Evolutionary conservation across 2,797 vertebrate species (phyloP).

Genomic region (Myripristis jacobus): DNA sequence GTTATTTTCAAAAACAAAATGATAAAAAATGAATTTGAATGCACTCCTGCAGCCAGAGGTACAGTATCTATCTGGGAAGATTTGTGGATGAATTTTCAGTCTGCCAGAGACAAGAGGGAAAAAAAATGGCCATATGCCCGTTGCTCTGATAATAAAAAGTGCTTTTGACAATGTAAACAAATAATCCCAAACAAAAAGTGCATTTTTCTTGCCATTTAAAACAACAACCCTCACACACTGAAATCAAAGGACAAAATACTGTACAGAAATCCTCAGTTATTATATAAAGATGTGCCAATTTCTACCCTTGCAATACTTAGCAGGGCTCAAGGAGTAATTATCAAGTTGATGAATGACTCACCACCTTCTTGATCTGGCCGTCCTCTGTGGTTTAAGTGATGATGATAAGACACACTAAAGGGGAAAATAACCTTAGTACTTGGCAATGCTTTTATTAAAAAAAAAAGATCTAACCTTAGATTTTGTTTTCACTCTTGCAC

Average conservation of each 20-base stretch:
- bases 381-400: constrained; percentile 30
- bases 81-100: too few relatives aligned
- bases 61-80: too few relatives aligned
- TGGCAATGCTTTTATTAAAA: constrained; percentile 9
- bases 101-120: too few relatives aligned
- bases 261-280: constrained; percentile 25
- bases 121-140: neutral
- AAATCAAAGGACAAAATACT: constrained; percentile 22
- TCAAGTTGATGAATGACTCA: constrained; percentile 57
- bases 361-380: constrained; percentile 14
- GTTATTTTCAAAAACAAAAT: too few relatives aligned
- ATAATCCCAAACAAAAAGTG: constrained; percentile 30
- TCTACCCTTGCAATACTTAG: neutral
- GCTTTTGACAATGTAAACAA: constrained; percentile 34
- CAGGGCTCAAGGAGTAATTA: constrained; percentile 28
- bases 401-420: constrained; percentile 14
- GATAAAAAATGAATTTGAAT: too few relatives aligned
- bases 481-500: neutral
- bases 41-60: too few relatives aligned
- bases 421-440: constrained; percentile 1
- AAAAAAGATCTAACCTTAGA: constrained; percentile 1
- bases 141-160: constrained; percentile 35
- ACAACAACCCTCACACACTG: constrained; percentile 28
- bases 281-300: too few relatives aligned
- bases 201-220: constrained; percentile 36